Evolutionary conservation across 2,113 vertebrate genomes (phyloP), one percentile per base, ranked within the genome.

Genomic region (Thunnus thynnus): DNA sequence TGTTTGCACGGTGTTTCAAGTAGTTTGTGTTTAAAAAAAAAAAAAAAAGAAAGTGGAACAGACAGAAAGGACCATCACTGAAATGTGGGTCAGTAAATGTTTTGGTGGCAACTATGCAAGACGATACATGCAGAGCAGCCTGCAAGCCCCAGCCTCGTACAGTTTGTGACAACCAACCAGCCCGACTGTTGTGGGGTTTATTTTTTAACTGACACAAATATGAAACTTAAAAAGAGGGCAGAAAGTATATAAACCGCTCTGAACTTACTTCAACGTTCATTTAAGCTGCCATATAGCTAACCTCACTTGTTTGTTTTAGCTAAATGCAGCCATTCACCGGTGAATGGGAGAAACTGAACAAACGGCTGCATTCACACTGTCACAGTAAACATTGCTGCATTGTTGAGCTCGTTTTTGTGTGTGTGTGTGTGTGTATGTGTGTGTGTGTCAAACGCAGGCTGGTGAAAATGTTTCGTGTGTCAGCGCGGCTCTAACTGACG

Each of bases 21-120:
- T 60, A 66, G 36, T 61, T 69, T 11, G 32, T 22, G 27, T 30
- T 30, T 30, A 30, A 30, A 30, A 30, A 30, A 30, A 30, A 30
- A 13, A 36, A 54, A 56, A 64, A 52, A 17, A 17, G 51, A 56
- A 13, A 6, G 16, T 30, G 61, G 54, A 70, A 17, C 67, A 54
- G 71, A 60, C 25, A 77, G 55, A 66, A 48, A n/a, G 58, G 57
- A 57, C 80, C 36, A 80, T 11, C 71, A 86, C 22, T 52, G 27
- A 80, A 88, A 92, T 82, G 79, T 82, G 87, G 84, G 89, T 86
- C 91, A 88, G 20, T 48, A 71, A 65, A 54, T 87, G 82, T 87
- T 88, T 81, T 74, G 69, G 69, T 76, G 1, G 61, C 76, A 72
- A 65, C 73, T 70, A 14, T 71, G 79, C 86, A 84, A 87, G 86